phyloP scores from a whole-genome alignment of 2,797 vertebrate genomes.

The Crossoptilon crossoptilon region DNA sequence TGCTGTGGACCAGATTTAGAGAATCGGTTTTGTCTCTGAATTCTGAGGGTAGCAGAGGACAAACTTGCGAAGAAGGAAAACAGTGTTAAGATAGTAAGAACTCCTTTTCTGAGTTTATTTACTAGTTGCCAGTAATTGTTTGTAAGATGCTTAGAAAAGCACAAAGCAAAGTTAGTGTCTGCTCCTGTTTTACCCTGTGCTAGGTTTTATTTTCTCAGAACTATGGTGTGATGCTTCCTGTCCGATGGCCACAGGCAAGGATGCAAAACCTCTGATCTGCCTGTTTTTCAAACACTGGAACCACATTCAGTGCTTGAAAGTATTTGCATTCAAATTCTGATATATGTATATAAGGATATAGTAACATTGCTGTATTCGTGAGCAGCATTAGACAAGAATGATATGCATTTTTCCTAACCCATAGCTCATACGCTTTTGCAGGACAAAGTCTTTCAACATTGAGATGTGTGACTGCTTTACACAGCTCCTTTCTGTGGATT shows the following conservation, averaged over 20 bases:
- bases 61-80: not conserved
- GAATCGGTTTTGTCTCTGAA: not conserved
- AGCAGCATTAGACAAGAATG: not conserved
- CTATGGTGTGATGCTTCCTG: not conserved
- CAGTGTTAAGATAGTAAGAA: not conserved
- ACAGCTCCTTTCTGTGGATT: not conserved
- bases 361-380: not conserved
- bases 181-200: not conserved
- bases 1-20: not conserved
- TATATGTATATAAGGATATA: not conserved
- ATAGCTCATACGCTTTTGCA: not conserved
- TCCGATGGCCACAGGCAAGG: not conserved
- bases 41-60: not conserved
- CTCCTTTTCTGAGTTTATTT: not conserved
- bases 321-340: not conserved
- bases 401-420: not conserved
- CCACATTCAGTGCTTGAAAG: not conserved
- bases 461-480: not conserved
- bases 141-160: constrained; percentile 35
- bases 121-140: not conserved
- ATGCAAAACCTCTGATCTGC: not conserved
- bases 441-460: not conserved
- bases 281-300: not conserved
- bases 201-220: constrained; percentile 19
- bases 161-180: constrained; percentile 15